phyloP scores from a whole-genome alignment of 2,888 invertebrate genomes.

The Lasioglossum zephyrum region DNA sequence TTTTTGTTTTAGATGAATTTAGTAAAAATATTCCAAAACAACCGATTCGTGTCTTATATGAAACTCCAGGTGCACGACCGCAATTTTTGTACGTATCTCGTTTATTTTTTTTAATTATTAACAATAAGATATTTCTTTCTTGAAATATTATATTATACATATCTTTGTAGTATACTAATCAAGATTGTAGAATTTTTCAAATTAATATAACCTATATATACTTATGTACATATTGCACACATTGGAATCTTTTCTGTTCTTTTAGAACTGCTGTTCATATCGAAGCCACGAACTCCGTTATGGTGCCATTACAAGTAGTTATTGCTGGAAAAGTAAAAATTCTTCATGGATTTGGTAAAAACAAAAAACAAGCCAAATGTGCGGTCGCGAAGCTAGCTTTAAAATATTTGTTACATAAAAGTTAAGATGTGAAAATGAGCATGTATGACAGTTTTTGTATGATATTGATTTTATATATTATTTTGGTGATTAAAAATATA shows the following conservation, averaged over 20 bases:
- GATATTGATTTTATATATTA: no score
- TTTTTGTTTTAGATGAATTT: slow-evolving; percentile 87
- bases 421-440: slow-evolving; percentile 53
- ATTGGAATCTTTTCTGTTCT: slow-evolving; percentile 3
- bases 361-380: slow-evolving; percentile 89
- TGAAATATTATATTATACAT: background rate
- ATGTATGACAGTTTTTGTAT: no score
- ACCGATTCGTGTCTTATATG: slow-evolving; percentile 94
- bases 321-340: slow-evolving; percentile 86
- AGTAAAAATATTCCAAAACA: slow-evolving; percentile 94
- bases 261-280: slow-evolving; percentile 74
- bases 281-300: slow-evolving; percentile 79
- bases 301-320: slow-evolving; percentile 88
- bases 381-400: slow-evolving; percentile 93
- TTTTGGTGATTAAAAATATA: background rate
- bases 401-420: slow-evolving; percentile 70
- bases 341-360: slow-evolving; percentile 90
- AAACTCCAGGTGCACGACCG: slow-evolving; percentile 92
- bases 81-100: slow-evolving; percentile 88
- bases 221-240: background rate
- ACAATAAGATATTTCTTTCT: background rate
- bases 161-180: background rate
- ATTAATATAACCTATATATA: background rate
- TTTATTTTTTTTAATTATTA: background rate
- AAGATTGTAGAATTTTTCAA: background rate